Conservation (phyloP, 2,888 invertebrate species). For the Ypsolopha scabrella region DNA sequence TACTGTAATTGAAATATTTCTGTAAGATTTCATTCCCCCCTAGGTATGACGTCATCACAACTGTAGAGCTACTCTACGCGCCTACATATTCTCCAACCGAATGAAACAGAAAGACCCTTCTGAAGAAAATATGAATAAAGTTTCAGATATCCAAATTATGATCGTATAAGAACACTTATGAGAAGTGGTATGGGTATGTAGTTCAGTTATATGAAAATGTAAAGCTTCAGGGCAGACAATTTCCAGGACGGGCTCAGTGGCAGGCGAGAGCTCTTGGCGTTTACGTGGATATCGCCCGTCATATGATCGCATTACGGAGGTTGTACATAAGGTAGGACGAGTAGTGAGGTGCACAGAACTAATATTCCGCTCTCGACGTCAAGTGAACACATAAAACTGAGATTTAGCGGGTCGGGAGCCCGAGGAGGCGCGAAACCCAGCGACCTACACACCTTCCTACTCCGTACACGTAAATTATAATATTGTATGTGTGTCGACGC, state of each 20-base stretch:
- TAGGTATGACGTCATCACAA: too few relatives aligned
- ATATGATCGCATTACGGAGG: neutral
- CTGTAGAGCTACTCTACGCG: too few relatives aligned
- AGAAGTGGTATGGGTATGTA: neutral
- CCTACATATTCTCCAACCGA: too few relatives aligned
- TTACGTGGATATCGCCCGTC: neutral
- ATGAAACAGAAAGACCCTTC: too few relatives aligned
- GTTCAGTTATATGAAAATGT: neutral
- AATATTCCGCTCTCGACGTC: constrained; percentile 65
- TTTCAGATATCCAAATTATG: too few relatives aligned
- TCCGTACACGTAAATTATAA: constrained; percentile 70
- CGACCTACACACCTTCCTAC: constrained; percentile 55
- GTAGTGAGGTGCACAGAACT: constrained; percentile 60
- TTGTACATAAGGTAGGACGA: constrained; percentile 40
- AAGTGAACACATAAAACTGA: constrained; percentile 70
- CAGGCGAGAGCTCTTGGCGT: neutral
- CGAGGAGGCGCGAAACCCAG: constrained; percentile 57
- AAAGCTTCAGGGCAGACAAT: neutral
- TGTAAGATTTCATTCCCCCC: too few relatives aligned
- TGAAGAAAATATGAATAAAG: too few relatives aligned
- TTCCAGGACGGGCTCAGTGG: neutral
- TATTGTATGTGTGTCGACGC: constrained; percentile 52
- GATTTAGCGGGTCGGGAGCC: constrained; percentile 66
- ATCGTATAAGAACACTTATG: neutral
- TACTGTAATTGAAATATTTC: too few relatives aligned